Base-by-base conservation (phyloP, 2,888 invertebrate genomes). In the Drosophila quinaria region DNA sequence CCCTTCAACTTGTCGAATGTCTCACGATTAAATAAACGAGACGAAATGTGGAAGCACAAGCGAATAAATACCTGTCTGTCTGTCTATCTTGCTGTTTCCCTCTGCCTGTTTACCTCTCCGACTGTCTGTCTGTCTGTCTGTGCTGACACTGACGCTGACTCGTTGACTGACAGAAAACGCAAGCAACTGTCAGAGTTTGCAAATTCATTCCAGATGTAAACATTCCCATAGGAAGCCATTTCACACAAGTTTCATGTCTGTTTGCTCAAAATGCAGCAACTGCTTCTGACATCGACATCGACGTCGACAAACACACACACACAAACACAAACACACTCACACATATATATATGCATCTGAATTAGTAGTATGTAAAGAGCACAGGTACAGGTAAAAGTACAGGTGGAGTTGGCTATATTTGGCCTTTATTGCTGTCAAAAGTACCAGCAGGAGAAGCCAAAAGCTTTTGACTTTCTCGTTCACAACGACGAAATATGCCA, bases 131-230 rank as follows among this genome's bases (percentile, higher is more conserved):
- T 46, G 64, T 55, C 63, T 61, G 47, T 58, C 41, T 63, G 47
- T 46, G 68, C 64, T 81, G 86, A 73, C 79, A 80, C 74, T 81
- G 84, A 81, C 80, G 81, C 71, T 79, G 81, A 74, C 80, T 81
- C 64, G 75, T 68, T 83, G 81, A 86, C 84, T 86, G 87, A 86
- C 81, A 77, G 71, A 74, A 60, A 83, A 86, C 84, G 87, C 81
- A 86, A 80, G 78, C 86, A 86, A 82, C 87, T 84, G 87, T 81
- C 83, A 84, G 72, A 78, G 71, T 69, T 79, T 76, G 85, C 81
- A 83, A 87, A 83, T 87, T 84, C 83, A 87, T 81, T 84, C 79
- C 83, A 84, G 83, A 81, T 84, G 83, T 84, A 81, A 87, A 84
- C 77, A 81, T 87, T 84, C 83, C 77, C 83, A 87, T 74, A 81